phyloP scores from a whole-genome alignment of 2,797 vertebrate species.

The Adelosebastes latens region DNA sequence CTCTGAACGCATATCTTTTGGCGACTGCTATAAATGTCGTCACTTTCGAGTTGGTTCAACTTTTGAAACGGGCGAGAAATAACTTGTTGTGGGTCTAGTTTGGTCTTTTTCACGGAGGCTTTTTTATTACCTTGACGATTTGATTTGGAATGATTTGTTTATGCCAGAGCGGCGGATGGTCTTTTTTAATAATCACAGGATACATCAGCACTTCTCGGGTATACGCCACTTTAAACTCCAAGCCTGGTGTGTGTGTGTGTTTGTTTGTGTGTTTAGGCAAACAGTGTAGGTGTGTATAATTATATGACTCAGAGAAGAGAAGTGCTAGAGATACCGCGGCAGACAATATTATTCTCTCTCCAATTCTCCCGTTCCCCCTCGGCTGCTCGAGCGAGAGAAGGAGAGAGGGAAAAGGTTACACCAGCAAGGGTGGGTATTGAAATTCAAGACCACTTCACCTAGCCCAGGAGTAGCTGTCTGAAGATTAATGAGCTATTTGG shows the following conservation, averaged over 20 bases:
- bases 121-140: constrained; percentile 53
- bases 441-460: constrained; percentile 87
- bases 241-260: constrained; percentile 4
- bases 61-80: constrained; percentile 21
- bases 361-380: constrained; percentile 39
- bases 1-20: not conserved
- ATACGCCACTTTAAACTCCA: constrained; percentile 44
- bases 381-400: constrained; percentile 43
- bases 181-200: constrained; percentile 56
- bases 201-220: constrained; percentile 53
- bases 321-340: constrained; percentile 63
- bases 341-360: constrained; percentile 76
- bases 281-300: constrained; percentile 75
- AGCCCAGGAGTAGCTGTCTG: constrained; percentile 80
- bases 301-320: constrained; percentile 68
- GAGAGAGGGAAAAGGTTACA: constrained; percentile 78
- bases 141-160: constrained; percentile 60
- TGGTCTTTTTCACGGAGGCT: constrained; percentile 11
- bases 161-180: constrained; percentile 17
- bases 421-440: constrained; percentile 79
- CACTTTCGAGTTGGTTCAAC: not conserved
- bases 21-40: not conserved
- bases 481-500: constrained; percentile 93
- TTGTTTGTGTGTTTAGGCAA: constrained; percentile 51
- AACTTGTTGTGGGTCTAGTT: constrained; percentile 11